phyloP scores from a whole-genome alignment of 2,113 vertebrate species.

The Tachuris rubrigastra region DNA sequence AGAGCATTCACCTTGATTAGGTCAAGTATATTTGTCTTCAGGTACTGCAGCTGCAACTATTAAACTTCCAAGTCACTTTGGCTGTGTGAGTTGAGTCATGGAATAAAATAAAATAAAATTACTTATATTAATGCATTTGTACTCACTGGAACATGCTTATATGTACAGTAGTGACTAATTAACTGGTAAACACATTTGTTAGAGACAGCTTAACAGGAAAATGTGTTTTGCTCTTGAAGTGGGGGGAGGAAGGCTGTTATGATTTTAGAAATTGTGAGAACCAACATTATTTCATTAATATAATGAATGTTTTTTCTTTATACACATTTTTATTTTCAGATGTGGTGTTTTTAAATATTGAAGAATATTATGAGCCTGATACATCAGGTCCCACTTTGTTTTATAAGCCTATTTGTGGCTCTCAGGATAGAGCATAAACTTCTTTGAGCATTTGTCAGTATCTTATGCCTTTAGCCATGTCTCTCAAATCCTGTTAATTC shows the following conservation, averaged over 20 bases:
- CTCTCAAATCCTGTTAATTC: neutral
- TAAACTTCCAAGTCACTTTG: neutral
- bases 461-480: neutral
- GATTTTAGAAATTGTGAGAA: conserved; percentile 6
- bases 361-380: neutral
- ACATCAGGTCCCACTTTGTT: neutral
- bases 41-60: neutral
- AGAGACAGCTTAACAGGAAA: neutral
- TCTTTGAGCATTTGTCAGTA: neutral
- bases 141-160: neutral
- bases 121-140: neutral
- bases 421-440: neutral
- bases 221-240: neutral
- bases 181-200: neutral
- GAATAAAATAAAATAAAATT: neutral
- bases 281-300: neutral
- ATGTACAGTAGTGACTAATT: neutral
- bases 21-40: conserved; percentile 22
- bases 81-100: neutral
- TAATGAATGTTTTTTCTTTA: neutral
- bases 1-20: neutral
- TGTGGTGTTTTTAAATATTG: neutral
- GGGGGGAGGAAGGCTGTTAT: neutral
- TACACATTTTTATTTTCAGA: neutral
- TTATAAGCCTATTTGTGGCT: neutral